These are phyloP conservation scores for Megaleporinus macrocephalus DNA, from an alignment of 2,113 vertebrate species.

Conservation along the genomic window DNA sequence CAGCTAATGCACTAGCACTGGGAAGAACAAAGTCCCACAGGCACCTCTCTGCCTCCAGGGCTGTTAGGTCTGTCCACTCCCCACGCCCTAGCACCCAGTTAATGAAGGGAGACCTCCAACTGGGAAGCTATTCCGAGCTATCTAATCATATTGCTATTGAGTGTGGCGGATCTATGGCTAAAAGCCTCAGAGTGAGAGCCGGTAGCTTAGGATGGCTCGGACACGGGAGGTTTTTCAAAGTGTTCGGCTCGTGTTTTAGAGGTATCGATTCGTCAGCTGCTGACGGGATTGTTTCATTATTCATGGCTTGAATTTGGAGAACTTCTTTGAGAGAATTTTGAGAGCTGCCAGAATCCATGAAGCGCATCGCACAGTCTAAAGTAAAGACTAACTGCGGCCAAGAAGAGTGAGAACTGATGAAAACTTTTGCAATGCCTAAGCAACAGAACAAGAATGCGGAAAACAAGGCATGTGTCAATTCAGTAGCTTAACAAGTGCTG, in stretches of 20 bases:
- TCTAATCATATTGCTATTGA: constrained; percentile 75
- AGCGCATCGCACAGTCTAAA: not conserved
- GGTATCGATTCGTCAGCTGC: constrained; percentile 29
- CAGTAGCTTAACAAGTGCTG: not conserved
- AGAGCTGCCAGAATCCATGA: constrained; percentile 26
- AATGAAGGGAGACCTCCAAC: constrained; percentile 68
- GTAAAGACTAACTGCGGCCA: not conserved
- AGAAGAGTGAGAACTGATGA: not conserved
- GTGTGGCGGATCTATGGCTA: constrained; percentile 65
- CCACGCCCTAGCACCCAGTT: constrained; percentile 37
- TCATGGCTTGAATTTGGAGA: constrained; percentile 32
- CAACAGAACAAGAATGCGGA: not conserved
- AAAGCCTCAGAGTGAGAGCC: constrained; percentile 18
- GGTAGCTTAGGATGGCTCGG: constrained; percentile 12
- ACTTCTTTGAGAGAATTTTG: constrained; percentile 14
- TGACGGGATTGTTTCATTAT: constrained; percentile 41
- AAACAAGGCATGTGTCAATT: not conserved
- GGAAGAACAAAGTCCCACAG: constrained; percentile 9
- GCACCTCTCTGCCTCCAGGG: constrained; percentile 33
- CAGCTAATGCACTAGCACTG: constrained; percentile 18
- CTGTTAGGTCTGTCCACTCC: not conserved
- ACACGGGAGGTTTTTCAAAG: not conserved
- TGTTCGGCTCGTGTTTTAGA: not conserved
- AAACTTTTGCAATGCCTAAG: constrained; percentile 10
- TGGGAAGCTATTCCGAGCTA: constrained; percentile 71